Base-by-base conservation (phyloP, 1,140 invertebrate genomes). In the Drosophila jambulina region DNA sequence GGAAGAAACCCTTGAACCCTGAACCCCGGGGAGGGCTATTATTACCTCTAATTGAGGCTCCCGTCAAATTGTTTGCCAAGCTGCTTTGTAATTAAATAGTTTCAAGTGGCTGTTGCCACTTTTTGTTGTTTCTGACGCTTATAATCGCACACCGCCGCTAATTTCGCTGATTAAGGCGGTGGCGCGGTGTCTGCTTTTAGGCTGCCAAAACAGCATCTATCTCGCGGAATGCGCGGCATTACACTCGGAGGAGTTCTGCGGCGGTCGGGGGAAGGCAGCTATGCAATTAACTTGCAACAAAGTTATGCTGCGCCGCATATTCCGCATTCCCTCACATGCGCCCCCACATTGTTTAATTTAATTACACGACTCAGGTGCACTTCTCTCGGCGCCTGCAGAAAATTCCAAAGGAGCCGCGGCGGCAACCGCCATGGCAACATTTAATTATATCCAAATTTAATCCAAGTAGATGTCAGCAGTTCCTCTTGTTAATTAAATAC, bases 51-150 rank as follows among this genome's bases (percentile, higher is more conserved):
- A 88, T 90, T 88, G 75, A 61, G 70, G 81, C 74, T 58, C 72
- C 60, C 75, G 84, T 84, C 85, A 81, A 74, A 88, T 90, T 88
- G 85, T 84, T 88, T 88, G 81, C 69, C 68, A 56, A 64, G 68
- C 60, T 69, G 78, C 85, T 78, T 88, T 88, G 85, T 88, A 88
- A 88, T 88, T 88, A 88, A 88, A 90, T 90, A 88, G 84, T 90
- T 88, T 81, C 77, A 81, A 88, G 84, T 88, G 68, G 51, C 65
- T 65, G 40, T 63, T 60, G 72, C 60, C 72, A 75, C 75, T 42
- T 87, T 87, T 54, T 38, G 82, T 83, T 78, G 80, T 80, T 78
- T 80, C 53, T 76, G 67, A 78, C 78, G 84, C 85, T 79, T 90
- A 88, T 81, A 84, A 88, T 88, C 83, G 82, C 72, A 80, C 54